phyloP scores from a whole-genome alignment of 2,797 vertebrate genomes.

The Telmatherina bonti region DNA sequence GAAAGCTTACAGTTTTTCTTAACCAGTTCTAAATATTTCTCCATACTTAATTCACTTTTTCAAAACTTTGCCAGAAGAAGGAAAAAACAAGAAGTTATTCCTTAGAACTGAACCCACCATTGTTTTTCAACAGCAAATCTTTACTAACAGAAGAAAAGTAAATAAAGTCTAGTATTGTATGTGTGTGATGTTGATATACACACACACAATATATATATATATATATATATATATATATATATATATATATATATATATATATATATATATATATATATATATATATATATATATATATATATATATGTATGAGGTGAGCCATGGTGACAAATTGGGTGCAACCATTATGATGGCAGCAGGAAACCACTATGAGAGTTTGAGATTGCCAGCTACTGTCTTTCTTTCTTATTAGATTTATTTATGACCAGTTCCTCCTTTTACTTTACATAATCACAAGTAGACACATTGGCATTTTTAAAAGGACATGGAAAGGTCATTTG shows the following conservation, averaged over 20 bases:
- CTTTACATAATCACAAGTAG: constrained; percentile 47
- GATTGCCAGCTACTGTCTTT: constrained; percentile 7
- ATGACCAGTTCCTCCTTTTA: constrained; percentile 30
- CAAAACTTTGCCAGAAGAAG: constrained; percentile 41
- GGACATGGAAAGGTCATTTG: constrained; percentile 70
- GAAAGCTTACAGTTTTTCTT: constrained; percentile 63
- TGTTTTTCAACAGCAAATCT: no score
- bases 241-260: no score
- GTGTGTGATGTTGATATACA: no score
- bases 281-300: no score
- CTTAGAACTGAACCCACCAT: background rate
- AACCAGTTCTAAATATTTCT: constrained; percentile 67
- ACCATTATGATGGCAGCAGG: no score
- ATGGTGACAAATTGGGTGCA: no score
- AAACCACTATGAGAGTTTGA: background rate
- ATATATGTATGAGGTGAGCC: no score
- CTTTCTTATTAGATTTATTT: constrained; percentile 26
- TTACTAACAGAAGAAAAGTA: no score
- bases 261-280: no score
- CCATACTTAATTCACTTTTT: constrained; percentile 65
- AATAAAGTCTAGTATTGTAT: no score
- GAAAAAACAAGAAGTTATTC: constrained; percentile 28
- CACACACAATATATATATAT: no score
- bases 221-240: no score
- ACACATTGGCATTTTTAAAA: constrained; percentile 72